phyloP scores from a whole-genome alignment of 2,888 invertebrate genomes.

The Tenthredo mesomela region DNA sequence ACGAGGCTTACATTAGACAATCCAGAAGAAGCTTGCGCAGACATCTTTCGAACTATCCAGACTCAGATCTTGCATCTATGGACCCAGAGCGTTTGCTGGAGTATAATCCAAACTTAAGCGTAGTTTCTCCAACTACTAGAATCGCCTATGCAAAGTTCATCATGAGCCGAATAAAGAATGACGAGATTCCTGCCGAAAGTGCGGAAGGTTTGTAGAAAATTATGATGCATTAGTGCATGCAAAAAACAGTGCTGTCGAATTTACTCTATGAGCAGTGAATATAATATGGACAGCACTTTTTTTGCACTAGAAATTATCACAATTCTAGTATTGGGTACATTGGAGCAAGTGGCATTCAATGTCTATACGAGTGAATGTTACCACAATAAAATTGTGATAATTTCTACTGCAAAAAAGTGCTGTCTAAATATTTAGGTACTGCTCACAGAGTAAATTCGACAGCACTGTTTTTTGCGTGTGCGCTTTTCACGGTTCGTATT shows the following conservation, averaged over 20 bases:
- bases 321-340: no score
- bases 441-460: no score
- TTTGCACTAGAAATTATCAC: no score
- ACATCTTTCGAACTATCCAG: slow-evolving; percentile 85
- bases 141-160: slow-evolving; percentile 94
- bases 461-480: no score
- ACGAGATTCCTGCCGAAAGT: slow-evolving; percentile 52
- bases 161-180: slow-evolving; percentile 84
- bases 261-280: no score
- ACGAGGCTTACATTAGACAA: slow-evolving; percentile 83
- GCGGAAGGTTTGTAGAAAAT: slow-evolving; percentile 46
- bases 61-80: slow-evolving; percentile 82
- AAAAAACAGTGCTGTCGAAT: no score
- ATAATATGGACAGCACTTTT: no score
- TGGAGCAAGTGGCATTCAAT: no score
- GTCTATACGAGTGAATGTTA: no score
- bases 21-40: slow-evolving; percentile 87
- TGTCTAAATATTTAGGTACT: no score
- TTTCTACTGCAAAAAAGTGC: no score
- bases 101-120: slow-evolving; percentile 89
- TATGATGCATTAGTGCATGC: neutral
- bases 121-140: slow-evolving; percentile 88
- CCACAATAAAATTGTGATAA: no score
- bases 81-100: slow-evolving; percentile 88
- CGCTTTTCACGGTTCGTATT: neutral